phyloP scores from a whole-genome alignment of 2,888 invertebrate species.

The Sesamia inferens region DNA sequence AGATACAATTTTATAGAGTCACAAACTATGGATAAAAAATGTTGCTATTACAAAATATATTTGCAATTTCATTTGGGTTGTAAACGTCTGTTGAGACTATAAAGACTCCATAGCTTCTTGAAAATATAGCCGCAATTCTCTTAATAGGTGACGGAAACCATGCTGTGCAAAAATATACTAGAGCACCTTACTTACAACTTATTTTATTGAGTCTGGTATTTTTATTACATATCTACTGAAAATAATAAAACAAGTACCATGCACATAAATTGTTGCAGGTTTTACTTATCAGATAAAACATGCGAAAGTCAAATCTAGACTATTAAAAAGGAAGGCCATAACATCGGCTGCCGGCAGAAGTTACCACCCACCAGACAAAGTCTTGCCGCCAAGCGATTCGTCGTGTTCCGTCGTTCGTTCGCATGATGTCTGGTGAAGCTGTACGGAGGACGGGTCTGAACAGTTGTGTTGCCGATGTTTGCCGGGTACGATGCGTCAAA shows the following conservation, averaged over 20 bases:
- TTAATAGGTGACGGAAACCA: conserved; percentile 55
- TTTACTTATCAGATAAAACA: conserved; percentile 51
- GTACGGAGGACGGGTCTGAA: no score
- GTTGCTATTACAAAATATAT: conserved; percentile 52
- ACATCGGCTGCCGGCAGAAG: no score
- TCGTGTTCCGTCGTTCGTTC: no score
- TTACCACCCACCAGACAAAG: no score
- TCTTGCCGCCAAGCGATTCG: no score
- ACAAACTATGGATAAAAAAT: conserved; percentile 55
- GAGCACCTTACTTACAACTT: conserved; percentile 34
- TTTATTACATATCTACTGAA: conserved; percentile 38
- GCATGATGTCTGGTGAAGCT: no score
- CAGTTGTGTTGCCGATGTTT: no score
- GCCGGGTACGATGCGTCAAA: no score
- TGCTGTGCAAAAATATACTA: conserved; percentile 55
- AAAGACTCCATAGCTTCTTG: conserved; percentile 44
- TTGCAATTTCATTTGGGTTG: conserved; percentile 54
- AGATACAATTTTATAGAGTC: conserved; percentile 63
- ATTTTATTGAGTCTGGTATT: conserved; percentile 28
- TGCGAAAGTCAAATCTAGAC: conserved; percentile 24
- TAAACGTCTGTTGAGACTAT: conserved; percentile 56
- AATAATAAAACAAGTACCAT: conserved; percentile 35
- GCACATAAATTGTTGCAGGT: conserved; percentile 23
- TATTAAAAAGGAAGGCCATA: no score
- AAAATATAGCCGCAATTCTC: conserved; percentile 50